A percentile compares a stretch with the other conserved stretches of the same genome.
Evolutionary conservation across 2,113 vertebrate species (phyloP).

Genomic region (Brachyistius frenatus): DNA sequence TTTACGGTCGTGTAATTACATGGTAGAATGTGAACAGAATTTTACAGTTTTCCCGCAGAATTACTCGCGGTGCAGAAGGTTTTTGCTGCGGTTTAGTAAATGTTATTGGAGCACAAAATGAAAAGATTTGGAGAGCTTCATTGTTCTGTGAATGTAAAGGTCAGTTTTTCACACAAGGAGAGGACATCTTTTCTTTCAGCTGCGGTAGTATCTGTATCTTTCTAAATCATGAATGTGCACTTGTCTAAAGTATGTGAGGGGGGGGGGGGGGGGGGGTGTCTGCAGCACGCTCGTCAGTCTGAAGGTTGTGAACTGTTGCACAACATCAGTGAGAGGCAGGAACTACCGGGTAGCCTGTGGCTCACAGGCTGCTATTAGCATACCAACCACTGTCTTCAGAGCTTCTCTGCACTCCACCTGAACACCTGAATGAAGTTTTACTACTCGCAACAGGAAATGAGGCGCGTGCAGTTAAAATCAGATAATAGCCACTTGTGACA

Average conservation of each 20-base stretch:
- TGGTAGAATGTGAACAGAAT: neutral
- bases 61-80: neutral
- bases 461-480: neutral
- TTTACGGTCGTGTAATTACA: neutral
- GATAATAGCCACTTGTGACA: neutral
- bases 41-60: slow-evolving; percentile 3
- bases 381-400: slow-evolving; percentile 35
- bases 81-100: slow-evolving; percentile 1
- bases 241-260: neutral
- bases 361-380: slow-evolving; percentile 9
- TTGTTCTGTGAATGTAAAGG: neutral
- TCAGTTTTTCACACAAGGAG: neutral
- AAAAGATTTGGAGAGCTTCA: neutral
- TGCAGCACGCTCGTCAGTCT: slow-evolving; percentile 7
- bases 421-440: slow-evolving; percentile 1
- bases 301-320: slow-evolving; percentile 19
- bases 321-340: slow-evolving; percentile 28
- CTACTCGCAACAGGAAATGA: neutral
- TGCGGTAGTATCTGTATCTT: neutral
- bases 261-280: slow-evolving; percentile 1
- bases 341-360: slow-evolving; percentile 21
- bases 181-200: neutral
- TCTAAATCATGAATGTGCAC: neutral
- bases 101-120: neutral
- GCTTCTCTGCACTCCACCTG: slow-evolving; percentile 17